Base-by-base conservation (phyloP, 2,797 vertebrate genomes). In the Huso huso region DNA sequence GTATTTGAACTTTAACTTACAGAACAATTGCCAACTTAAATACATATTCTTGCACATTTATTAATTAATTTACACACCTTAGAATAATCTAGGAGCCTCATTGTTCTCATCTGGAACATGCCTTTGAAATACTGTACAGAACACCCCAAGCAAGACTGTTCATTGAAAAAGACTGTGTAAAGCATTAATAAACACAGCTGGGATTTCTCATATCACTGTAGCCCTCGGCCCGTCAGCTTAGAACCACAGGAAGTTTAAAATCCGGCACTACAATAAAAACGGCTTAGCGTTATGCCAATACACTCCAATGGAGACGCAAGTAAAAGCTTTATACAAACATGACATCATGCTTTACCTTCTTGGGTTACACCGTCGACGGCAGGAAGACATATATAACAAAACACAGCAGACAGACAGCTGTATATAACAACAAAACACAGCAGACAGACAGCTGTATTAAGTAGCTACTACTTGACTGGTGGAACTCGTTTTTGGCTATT, bases 401-500 rank as follows among this genome's bases (percentile, higher is more conserved):
- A 58, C 55, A 58, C 10, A 58, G 55, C 55, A 58, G 55, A 58
- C 55, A 58, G 55, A 15, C 55, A 59, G 60, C 11, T 13, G 66
- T 37, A 37, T 5, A 37, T 37, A 37, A 37, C 18, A 51, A 58
- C 55, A 58, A 58, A 58, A 58, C 55, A 58, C 10, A 58, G 55
- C 55, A 58, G 55, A 58, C 55, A 58, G 55, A 15, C 12, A 61
- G 60, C 11, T 13, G 66, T 1, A 72, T 70, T 84, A 74, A 71
- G 66, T 13, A 76, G 74, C 75, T 75, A 79, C 78, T 0, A 59
- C 49, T 57, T 72, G 77, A 84, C 86, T 79, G 79, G 84, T 77
- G 73, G 78, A 88, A 88, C 86, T 84, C 12, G 82, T 83, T 37
- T 37, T 75, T 79, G 80, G 77, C 77, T 74, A 75, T 64, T 81